A percentile compares a stretch with the other conserved stretches of the same genome.
Evolutionary conservation across 1,140 invertebrate genomes (phyloP).

Genomic region (Babylonia areolata): DNA sequence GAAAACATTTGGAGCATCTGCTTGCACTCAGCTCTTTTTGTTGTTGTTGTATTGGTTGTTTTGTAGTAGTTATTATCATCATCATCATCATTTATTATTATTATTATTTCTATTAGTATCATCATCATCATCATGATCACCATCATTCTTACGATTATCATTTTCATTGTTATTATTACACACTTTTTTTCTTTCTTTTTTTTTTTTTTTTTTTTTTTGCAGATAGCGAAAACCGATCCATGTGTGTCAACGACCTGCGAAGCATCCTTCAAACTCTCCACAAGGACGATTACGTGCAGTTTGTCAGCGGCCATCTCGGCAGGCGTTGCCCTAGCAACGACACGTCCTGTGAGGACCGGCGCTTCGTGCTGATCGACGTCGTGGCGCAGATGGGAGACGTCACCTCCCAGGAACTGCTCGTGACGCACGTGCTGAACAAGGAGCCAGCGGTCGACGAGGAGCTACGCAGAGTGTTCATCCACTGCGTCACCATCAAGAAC

Average conservation of each 20-base stretch:
- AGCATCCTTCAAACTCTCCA: slow-evolving; percentile 29
- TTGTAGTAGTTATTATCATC: too few relatives aligned
- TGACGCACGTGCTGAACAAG: slow-evolving; percentile 42
- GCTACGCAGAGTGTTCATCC: slow-evolving; percentile 43
- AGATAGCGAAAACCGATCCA: slow-evolving; percentile 51
- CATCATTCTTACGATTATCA: too few relatives aligned
- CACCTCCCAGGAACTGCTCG: slow-evolving; percentile 44
- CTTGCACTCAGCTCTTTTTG: too few relatives aligned
- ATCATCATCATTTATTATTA: too few relatives aligned
- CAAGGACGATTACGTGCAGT: slow-evolving; percentile 30
- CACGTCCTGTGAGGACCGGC: slow-evolving; percentile 42
- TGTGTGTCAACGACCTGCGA: slow-evolving; percentile 47
- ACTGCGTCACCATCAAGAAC: slow-evolving; percentile 41
- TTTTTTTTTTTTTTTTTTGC: slow-evolving; percentile 39
- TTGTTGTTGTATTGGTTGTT: too few relatives aligned
- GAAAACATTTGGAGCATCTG: too few relatives aligned
- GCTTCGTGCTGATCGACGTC: slow-evolving; percentile 52
- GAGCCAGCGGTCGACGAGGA: slow-evolving; percentile 41
- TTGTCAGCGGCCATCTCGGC: slow-evolving; percentile 39
- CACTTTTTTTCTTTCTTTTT: too few relatives aligned
- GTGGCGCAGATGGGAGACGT: slow-evolving; percentile 41
- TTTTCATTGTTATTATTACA: too few relatives aligned
- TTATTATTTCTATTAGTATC: slow-evolving; percentile 25
- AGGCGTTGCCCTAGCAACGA: slow-evolving; percentile 36
- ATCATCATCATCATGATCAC: too few relatives aligned